phyloP scores from a whole-genome alignment of 2,113 vertebrate species.

The Tretioscincus oriximinensis region DNA sequence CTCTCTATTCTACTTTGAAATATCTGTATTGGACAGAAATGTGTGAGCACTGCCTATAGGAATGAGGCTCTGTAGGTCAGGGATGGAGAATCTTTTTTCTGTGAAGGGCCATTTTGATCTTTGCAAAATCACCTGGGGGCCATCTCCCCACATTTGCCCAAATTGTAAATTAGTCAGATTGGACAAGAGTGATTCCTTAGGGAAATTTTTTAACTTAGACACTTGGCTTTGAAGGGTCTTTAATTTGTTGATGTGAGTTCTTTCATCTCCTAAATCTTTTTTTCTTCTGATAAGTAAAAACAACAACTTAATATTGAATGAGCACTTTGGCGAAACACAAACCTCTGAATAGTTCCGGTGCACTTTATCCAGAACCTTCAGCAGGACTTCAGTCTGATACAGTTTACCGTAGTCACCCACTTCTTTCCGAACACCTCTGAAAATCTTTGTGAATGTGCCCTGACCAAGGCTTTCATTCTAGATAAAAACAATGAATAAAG shows the following conservation, averaged over 20 bases:
- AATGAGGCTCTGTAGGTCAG: too few species aligned
- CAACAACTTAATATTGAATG: background rate
- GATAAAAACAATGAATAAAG: constrained; percentile 9
- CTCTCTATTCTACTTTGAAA: background rate
- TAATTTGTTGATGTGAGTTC: background rate
- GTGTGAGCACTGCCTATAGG: too few species aligned
- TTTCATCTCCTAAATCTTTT: too few species aligned
- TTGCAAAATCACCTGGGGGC: too few species aligned
- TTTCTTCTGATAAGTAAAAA: too few species aligned
- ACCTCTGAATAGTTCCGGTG: constrained; percentile 96
- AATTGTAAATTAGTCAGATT: background rate
- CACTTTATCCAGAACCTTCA: constrained; percentile 93
- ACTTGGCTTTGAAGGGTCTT: background rate
- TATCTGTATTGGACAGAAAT: background rate
- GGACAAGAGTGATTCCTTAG: background rate
- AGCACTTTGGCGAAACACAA: constrained; percentile 35
- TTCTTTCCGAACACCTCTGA: constrained; percentile 88
- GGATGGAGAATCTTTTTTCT: too few species aligned
- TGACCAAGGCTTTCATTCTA: constrained; percentile 93
- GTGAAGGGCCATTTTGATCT: too few species aligned
- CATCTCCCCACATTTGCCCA: background rate
- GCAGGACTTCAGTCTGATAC: constrained; percentile 89
- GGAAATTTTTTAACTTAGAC: too few species aligned
- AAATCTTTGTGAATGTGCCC: constrained; percentile 96
- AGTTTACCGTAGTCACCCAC: constrained; percentile 89